Conservation (phyloP, 2,113 vertebrate species). For the Emydocephalus ijimae region DNA sequence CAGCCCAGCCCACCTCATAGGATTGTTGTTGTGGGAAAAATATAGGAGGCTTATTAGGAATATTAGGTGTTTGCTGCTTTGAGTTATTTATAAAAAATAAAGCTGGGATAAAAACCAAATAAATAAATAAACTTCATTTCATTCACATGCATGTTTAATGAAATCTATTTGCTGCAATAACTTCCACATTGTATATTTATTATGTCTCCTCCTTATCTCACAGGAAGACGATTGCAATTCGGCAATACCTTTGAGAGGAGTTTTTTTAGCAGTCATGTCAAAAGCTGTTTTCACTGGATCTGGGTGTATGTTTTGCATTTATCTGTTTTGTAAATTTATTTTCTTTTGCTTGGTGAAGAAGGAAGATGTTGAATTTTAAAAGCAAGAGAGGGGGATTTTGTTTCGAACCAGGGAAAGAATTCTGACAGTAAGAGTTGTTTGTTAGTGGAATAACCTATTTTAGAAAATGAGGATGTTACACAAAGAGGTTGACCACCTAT, state of each 20-base stretch:
- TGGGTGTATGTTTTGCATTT: neutral
- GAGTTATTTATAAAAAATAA: neutral
- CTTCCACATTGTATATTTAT: neutral
- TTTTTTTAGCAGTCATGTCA: neutral
- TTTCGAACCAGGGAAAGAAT: neutral
- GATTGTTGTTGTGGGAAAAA: neutral
- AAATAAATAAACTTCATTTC: neutral
- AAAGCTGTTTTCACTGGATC: neutral
- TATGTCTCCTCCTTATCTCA: neutral
- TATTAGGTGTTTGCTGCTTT: neutral
- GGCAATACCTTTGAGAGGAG: neutral
- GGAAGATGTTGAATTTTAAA: neutral
- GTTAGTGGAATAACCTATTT: neutral
- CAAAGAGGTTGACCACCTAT: neutral
- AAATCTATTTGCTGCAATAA: neutral
- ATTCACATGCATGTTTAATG: neutral
- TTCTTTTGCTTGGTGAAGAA: neutral
- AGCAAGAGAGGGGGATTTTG: neutral
- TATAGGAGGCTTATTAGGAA: neutral
- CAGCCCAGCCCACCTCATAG: neutral
- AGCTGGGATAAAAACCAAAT: neutral
- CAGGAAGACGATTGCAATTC: neutral
- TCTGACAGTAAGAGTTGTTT: neutral
- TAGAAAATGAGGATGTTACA: neutral
- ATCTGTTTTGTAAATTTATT: neutral